phyloP scores from a whole-genome alignment of 37 sponge, comb jelly and placozoan genomes.

The Hormiphora californensis region DNA sequence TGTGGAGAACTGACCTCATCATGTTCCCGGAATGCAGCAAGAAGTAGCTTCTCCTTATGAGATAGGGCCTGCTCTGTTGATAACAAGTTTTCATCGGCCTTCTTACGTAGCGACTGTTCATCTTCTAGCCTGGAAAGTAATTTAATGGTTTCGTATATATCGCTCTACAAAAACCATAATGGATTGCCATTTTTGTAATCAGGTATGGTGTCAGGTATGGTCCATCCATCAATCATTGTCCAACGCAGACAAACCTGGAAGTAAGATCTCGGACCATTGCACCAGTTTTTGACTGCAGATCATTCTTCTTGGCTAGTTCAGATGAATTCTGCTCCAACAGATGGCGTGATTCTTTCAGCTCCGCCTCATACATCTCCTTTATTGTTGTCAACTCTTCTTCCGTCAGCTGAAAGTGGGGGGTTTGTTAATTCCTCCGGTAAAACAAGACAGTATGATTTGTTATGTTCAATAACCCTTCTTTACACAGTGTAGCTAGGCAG shows the following conservation, averaged over 20 bases:
- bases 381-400: conserved; percentile 42
- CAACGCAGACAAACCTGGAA: conserved; percentile 30
- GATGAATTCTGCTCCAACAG: conserved; percentile 22
- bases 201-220: too few species aligned
- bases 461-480: too few species aligned
- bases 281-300: conserved; percentile 20
- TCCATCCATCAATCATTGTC: too few species aligned
- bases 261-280: conserved; percentile 31
- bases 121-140: conserved; percentile 2
- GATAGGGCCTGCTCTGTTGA: conserved; percentile 35
- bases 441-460: too few species aligned
- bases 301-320: conserved; percentile 39
- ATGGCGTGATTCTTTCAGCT: conserved; percentile 37
- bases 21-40: conserved; percentile 35
- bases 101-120: conserved; percentile 1
- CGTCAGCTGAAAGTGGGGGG: neutral
- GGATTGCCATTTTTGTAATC: neutral
- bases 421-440: too few species aligned
- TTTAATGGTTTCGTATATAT: neutral
- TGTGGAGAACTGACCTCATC: too few species aligned
- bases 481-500: too few species aligned
- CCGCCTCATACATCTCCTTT: conserved; percentile 53
- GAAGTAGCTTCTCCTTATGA: conserved; percentile 40
- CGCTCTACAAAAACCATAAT: neutral
- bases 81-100: conserved; percentile 25